A percentile compares a stretch with the other conserved stretches of the same genome.
Conservation (phyloP, 2,797 vertebrate genomes). For the Coluber constrictor region DNA sequence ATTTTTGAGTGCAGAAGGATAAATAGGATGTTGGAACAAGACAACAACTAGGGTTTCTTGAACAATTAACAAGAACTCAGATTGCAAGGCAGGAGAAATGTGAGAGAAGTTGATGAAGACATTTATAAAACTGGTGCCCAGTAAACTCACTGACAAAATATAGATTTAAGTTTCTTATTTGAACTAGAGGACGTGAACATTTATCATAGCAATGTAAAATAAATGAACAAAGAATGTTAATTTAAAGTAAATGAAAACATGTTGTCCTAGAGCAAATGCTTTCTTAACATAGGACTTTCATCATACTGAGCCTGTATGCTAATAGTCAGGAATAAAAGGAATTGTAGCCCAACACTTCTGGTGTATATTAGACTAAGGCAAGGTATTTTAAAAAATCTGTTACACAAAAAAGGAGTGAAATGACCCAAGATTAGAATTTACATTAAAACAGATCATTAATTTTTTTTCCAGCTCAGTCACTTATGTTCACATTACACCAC, state of each 20-base stretch:
- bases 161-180: not conserved
- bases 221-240: constrained; percentile 1
- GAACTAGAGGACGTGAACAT: not conserved
- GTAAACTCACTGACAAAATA: not conserved
- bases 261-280: not conserved
- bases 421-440: not conserved
- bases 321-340: not conserved
- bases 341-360: not conserved
- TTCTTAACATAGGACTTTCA: not conserved
- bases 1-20: not conserved
- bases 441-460: not conserved
- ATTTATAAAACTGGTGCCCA: not conserved
- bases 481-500: not conserved
- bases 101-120: not conserved
- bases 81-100: not conserved
- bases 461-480: not conserved
- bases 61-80: not conserved
- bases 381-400: not conserved
- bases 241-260: constrained; percentile 7
- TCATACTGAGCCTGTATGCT: not conserved
- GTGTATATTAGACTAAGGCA: not conserved
- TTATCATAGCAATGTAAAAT: not conserved
- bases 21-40: not conserved
- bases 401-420: not conserved
- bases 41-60: not conserved